Conservation (phyloP, 2,113 vertebrate genomes). For the Jaculus jaculus region DNA sequence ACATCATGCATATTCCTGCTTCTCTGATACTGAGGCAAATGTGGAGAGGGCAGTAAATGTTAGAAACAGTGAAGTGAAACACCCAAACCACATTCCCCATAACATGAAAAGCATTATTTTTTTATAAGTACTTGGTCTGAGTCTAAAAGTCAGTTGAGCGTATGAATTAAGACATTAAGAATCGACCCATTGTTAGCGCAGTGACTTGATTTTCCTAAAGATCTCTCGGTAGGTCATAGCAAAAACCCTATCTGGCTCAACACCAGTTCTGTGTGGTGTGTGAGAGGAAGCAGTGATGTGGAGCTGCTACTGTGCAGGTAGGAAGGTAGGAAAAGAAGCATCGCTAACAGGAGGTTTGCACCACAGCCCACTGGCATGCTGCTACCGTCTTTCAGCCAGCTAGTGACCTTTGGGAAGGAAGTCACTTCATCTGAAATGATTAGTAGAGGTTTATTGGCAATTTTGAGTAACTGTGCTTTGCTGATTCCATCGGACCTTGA, state of each 20-base stretch:
- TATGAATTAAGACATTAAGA: background rate
- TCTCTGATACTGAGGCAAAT: background rate
- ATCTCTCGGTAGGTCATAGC: background rate
- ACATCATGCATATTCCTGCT: background rate
- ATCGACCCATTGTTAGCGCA: background rate
- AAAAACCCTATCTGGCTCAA: background rate
- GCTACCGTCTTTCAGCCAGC: background rate
- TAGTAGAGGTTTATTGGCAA: background rate
- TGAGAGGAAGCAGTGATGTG: background rate
- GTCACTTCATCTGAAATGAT: background rate
- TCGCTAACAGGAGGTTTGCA: background rate
- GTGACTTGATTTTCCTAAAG: conserved; percentile 9
- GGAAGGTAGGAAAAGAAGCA: background rate
- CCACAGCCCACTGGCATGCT: background rate
- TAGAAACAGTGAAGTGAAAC: background rate
- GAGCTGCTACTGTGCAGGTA: background rate
- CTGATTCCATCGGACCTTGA: background rate
- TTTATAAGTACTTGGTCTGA: background rate
- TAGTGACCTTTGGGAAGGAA: background rate
- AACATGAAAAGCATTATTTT: background rate
- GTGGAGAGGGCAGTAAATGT: background rate
- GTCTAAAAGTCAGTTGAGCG: background rate
- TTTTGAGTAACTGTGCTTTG: background rate
- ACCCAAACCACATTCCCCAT: background rate
- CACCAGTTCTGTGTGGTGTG: background rate